Evolutionary conservation across 2,113 vertebrate genomes (phyloP).

Genomic region (Bostrychus sinensis): DNA sequence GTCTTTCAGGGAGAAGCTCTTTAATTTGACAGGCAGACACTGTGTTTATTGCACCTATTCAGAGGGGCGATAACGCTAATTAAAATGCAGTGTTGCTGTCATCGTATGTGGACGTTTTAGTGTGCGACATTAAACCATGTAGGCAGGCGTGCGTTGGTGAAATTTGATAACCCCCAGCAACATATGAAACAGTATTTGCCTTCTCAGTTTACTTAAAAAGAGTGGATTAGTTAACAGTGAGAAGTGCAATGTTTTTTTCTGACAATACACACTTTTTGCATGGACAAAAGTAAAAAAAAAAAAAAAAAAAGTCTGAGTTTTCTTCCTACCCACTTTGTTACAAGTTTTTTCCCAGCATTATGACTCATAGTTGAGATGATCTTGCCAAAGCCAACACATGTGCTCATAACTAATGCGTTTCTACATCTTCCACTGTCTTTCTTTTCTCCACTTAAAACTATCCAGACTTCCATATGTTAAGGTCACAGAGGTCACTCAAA

Average conservation of each 20-base stretch:
- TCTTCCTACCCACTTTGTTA: constrained; percentile 14
- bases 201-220: too few relatives aligned
- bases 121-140: neutral
- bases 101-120: neutral
- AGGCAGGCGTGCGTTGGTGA: too few relatives aligned
- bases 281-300: too few relatives aligned
- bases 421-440: constrained; percentile 9
- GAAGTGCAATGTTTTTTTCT: too few relatives aligned
- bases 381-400: neutral
- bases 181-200: too few relatives aligned
- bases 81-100: neutral
- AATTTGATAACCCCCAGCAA: too few relatives aligned
- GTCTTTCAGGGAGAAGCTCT: constrained; percentile 48
- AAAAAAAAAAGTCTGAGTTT: neutral
- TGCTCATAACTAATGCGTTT: constrained; percentile 23
- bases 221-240: too few relatives aligned
- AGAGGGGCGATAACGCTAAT: constrained; percentile 1
- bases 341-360: constrained; percentile 9
- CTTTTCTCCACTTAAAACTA: constrained; percentile 1
- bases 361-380: constrained; percentile 13
- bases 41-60: neutral
- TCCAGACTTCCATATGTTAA: neutral
- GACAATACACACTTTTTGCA: too few relatives aligned
- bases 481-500: constrained; percentile 25
- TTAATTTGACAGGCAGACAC: constrained; percentile 35